Base-by-base conservation (phyloP, 2,888 invertebrate species). In the Apodemia hepburni region DNA sequence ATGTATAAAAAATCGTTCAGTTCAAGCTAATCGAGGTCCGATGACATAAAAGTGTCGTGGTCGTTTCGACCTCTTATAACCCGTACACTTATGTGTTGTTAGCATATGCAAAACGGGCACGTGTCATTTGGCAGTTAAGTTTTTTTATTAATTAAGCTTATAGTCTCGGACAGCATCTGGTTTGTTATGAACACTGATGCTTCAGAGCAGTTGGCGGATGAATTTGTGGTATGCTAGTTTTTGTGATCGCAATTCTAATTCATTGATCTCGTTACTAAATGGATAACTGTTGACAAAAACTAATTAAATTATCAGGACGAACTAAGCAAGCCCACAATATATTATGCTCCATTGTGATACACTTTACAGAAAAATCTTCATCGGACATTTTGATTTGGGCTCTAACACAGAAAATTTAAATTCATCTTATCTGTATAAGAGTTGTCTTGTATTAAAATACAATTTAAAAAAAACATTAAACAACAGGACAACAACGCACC, bases 31-130 rank as follows among this genome's bases (percentile, higher is more conserved):
- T 70, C 69, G 69, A 62, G 66, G 70, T 69, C 69, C 73, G 85
- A 84, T 84, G 82, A 81, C 84, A 80, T 83, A 84, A 82, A 85
- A 85, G 80, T 84, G 82, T 76, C 75, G 65, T 69, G 69, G 66
- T 62, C 65, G 70, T 67, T 70, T 67, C 70, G 71, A 70, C 70
- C 74, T 74, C 75, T 74, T 75, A 74, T 73, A 73, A 72, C 69
- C 73, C 75, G 72, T 67, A 71, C 71, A 68, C 64, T 73, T 73
- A 70, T 70, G 61, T 35, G 27, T 74, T 69, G 70, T 75, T 75
- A 70, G 73, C 76, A 76, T 78, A 78, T 78, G 78, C 76, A 74
- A 75, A 78, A 67, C 69, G 67, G 72, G 77, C 81, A 80, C 82
- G 82, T 79, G 81, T 73, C 76, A 72, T 66, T 72, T 59, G 64